A percentile compares a stretch with the other conserved stretches of the same genome.
These are phyloP conservation scores for Galaxias olidus DNA, from an alignment of 2,797 vertebrate species.

Conservation along the genomic window DNA sequence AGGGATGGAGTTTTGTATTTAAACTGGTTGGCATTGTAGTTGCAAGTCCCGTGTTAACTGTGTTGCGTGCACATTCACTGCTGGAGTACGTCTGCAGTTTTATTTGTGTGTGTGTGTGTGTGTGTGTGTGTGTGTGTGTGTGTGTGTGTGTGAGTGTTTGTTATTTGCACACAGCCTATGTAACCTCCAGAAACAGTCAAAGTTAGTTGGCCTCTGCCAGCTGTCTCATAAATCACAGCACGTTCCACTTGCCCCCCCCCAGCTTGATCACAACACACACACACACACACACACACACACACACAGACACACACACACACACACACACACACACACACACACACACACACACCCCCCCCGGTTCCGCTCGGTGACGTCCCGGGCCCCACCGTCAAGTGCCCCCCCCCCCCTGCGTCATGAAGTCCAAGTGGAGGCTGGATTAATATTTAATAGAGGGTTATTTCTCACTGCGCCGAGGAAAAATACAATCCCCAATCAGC, in stretches of 20 bases:
- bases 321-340: too few species aligned
- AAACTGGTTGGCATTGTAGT: too few species aligned
- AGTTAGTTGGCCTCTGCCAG: not conserved
- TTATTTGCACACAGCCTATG: too few species aligned
- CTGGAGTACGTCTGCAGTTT: too few species aligned
- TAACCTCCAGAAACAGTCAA: conserved; percentile 21
- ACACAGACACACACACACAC: too few species aligned
- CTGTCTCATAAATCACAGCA: conserved; percentile 7
- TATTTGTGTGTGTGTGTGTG: not conserved
- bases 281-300: not conserved
- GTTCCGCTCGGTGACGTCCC: too few species aligned
- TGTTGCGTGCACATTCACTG: too few species aligned
- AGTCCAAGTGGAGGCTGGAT: conserved; percentile 24
- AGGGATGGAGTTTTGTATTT: too few species aligned
- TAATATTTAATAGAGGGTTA: conserved; percentile 42
- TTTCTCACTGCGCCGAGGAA: conserved; percentile 26
- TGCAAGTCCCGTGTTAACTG: too few species aligned
- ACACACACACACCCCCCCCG: too few species aligned
- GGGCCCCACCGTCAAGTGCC: too few species aligned
- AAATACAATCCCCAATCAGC: conserved; percentile 37
- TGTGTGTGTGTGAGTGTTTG: not conserved
- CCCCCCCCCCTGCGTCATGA: conserved; percentile 14
- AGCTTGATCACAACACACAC: too few species aligned
- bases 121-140: not conserved
- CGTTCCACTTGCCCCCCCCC: not conserved